These are phyloP conservation scores for Lanius collurio DNA, from an alignment of 2,113 vertebrate species.

Conservation along the genomic window DNA sequence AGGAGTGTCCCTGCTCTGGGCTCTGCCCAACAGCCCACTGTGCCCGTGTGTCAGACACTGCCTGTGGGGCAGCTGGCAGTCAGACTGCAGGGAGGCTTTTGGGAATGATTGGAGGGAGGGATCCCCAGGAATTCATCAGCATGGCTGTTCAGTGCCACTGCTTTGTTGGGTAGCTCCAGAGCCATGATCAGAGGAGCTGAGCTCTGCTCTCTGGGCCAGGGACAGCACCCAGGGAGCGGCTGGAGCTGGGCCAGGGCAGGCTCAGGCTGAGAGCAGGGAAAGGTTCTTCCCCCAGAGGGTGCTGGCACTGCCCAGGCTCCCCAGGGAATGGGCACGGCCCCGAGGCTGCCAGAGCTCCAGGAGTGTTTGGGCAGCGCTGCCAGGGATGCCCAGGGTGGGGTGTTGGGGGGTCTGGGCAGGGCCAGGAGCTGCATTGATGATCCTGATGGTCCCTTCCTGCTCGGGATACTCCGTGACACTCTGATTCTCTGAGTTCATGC, in stretches of 20 bases:
- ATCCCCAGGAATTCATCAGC: not conserved
- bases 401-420: not conserved
- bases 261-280: not conserved
- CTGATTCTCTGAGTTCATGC: not conserved
- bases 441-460: not conserved
- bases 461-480: not conserved
- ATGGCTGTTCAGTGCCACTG: not conserved
- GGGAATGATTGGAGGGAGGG: not conserved
- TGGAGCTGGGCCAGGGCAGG: not conserved
- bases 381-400: not conserved
- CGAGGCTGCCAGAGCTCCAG: not conserved
- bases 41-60: not conserved
- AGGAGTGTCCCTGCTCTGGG: not conserved
- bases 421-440: fast-evolving
- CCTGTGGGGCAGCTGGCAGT: not conserved
- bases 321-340: not conserved
- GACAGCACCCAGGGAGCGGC: fast-evolving
- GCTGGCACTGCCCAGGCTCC: not conserved
- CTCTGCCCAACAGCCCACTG: not conserved
- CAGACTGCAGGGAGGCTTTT: not conserved
- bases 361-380: not conserved
- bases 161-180: not conserved
- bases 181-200: not conserved
- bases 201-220: not conserved
- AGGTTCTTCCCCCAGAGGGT: not conserved